A percentile compares a stretch with the other conserved stretches of the same genome.
These are phyloP conservation scores for Acleris literana DNA, from an alignment of 2,888 invertebrate genomes.

Conservation along the genomic window DNA sequence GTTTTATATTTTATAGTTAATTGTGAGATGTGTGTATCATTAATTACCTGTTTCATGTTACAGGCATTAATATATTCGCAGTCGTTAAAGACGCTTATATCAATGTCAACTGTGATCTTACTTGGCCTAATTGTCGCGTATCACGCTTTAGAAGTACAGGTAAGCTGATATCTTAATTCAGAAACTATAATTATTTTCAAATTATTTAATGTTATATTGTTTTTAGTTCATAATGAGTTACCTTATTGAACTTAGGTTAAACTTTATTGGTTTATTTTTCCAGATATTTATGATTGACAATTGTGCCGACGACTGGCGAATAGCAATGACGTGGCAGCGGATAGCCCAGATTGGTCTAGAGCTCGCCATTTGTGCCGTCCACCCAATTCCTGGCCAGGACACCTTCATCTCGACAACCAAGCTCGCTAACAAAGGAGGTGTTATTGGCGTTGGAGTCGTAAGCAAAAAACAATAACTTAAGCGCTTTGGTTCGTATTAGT, in stretches of 20 bases:
- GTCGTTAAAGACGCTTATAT: constrained; percentile 99
- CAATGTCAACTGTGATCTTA: constrained; percentile 99
- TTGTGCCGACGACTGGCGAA: constrained; percentile 99
- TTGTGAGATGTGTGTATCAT: too few species aligned
- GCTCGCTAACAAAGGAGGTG: constrained; percentile 93
- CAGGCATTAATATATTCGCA: constrained; percentile 99
- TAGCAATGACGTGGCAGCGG: constrained; percentile 99
- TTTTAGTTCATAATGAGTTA: too few species aligned
- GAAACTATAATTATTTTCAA: neutral
- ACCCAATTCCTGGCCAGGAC: constrained; percentile 98
- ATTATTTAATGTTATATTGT: too few species aligned
- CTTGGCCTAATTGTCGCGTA: constrained; percentile 99
- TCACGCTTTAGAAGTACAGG: constrained; percentile 99
- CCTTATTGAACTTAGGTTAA: too few species aligned
- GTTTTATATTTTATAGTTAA: too few species aligned
- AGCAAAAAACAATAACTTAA: constrained; percentile 45
- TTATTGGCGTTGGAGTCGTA: constrained; percentile 85
- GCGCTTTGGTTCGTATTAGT: neutral
- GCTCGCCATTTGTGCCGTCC: constrained; percentile 97
- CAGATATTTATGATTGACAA: constrained; percentile 99
- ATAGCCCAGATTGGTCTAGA: constrained; percentile 96
- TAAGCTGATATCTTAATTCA: constrained; percentile 70
- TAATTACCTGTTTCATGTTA: constrained; percentile 46
- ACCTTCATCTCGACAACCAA: constrained; percentile 98
- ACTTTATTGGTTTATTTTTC: constrained; percentile 56